Evolutionary conservation across 2,113 vertebrate genomes (phyloP).

Genomic region (Delphinus delphis): DNA sequence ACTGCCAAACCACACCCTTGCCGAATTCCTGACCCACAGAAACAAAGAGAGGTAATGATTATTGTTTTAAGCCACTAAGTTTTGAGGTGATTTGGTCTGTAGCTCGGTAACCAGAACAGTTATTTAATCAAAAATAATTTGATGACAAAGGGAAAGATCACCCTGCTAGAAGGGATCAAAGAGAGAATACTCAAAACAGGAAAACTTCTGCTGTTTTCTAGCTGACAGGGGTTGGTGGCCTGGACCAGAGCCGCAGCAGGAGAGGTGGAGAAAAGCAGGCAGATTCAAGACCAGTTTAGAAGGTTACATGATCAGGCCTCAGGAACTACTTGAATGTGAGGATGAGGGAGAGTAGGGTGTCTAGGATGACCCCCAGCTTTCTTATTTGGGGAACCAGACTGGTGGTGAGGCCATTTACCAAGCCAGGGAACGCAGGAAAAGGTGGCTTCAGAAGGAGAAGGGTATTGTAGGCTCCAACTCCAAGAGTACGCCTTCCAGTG

Average conservation of each 20-base stretch:
- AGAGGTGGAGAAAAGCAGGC: background rate
- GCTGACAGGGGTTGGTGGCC: background rate
- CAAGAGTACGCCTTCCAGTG: background rate
- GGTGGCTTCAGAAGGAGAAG: background rate
- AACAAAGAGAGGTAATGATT: background rate
- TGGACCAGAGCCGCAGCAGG: background rate
- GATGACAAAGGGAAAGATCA: background rate
- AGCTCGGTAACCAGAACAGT: background rate
- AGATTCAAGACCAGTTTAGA: background rate
- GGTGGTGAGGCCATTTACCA: background rate
- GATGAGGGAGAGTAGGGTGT: background rate
- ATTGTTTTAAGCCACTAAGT: background rate
- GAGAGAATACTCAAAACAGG: background rate
- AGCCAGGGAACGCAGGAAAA: background rate
- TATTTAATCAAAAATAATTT: background rate
- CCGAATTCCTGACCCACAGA: background rate
- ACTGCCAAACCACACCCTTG: background rate
- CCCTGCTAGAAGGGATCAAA: background rate
- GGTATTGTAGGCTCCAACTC: background rate
- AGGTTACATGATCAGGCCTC: background rate
- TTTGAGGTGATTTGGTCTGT: background rate
- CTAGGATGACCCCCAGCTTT: background rate
- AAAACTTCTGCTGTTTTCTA: background rate
- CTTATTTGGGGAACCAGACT: background rate
- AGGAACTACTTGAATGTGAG: background rate